Base-by-base conservation (phyloP, 2,797 vertebrate genomes). In the Mico argentatus region DNA sequence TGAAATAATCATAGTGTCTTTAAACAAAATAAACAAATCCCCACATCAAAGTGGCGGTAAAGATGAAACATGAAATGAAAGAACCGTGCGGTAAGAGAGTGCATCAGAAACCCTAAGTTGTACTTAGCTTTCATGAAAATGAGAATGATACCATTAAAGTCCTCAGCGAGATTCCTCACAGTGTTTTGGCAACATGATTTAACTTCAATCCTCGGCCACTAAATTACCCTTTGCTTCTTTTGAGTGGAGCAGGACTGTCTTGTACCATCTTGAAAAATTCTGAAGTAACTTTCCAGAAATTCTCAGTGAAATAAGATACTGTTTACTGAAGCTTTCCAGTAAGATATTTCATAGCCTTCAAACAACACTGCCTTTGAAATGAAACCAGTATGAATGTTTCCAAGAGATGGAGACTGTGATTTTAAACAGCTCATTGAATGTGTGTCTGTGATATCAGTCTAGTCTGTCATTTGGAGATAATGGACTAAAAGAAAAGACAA, bases 1-100 rank as follows among this genome's bases (percentile, higher is more conserved):
- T 92, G 79, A 83, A 95, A 95, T 94, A 95, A 19, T 96, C 97
- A 97, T 79, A 89, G 15, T 7, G 52, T 73, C 64, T 98, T 89
- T 97, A 97, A 97, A 81, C 9, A 73, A 97, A 96, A 36, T 82
- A 96, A 36, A 61, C 93, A 81, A 91, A 92, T 15, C 57, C 85
- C 5, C 50, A 90, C 77, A 88, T 80, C 36, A 87, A 97, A 98
- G 92, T 1, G 27, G 13, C 15, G 22, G 33, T 83, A 93, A 97
- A 73, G 83, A 96, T 95, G 22, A 93, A 67, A 87, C 75, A 80
- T 93, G 72, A n/a, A 77, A 6, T 39, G 79, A 46, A 26, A 83
- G 96, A 75, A 93, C 59, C 86, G 14, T 11, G 81, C 30, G 57
- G 73, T 90, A 55, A 90, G 89, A 95, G 46, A 88, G 22, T 77